Percentiles rank a stretch among this genome's conserved stretches.
Evolutionary conservation across 2,113 vertebrate species (phyloP).

Genomic region (Bombycilla garrulus): DNA sequence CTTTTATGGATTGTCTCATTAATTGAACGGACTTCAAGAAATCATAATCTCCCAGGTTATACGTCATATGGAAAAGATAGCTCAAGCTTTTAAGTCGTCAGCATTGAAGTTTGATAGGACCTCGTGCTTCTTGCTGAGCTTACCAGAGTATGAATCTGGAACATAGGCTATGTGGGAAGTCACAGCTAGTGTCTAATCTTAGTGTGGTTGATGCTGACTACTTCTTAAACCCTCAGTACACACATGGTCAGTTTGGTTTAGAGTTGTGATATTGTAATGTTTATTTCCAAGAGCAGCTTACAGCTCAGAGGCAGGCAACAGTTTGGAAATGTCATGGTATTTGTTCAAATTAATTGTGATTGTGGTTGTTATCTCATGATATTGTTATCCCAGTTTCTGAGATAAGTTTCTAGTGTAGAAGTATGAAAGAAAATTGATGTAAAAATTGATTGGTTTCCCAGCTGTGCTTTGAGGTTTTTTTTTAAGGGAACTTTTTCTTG

Average conservation of each 20-base stretch:
- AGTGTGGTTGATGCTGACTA: neutral
- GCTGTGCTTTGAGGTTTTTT: neutral
- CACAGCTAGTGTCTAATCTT: neutral
- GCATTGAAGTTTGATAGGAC: neutral
- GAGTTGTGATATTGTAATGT: neutral
- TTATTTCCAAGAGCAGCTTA: neutral
- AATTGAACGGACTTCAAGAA: neutral
- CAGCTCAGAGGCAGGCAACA: neutral
- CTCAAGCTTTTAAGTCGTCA: neutral
- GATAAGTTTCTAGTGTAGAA: neutral
- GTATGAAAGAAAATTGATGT: neutral
- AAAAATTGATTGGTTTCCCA: neutral
- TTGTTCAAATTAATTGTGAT: neutral
- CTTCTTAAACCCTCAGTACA: neutral
- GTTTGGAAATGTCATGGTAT: neutral
- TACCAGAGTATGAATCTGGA: neutral
- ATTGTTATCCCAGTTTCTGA: neutral
- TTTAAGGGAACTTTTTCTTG: fast-evolving
- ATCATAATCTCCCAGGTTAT: neutral
- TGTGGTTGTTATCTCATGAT: neutral
- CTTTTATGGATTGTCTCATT: neutral
- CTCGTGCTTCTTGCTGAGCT: neutral
- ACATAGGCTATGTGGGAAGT: neutral
- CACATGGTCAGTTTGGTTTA: neutral
- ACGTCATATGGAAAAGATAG: neutral